These are phyloP conservation scores for Zaprionus davidi DNA, from an alignment of 1,140 invertebrate species.

Conservation along the genomic window DNA sequence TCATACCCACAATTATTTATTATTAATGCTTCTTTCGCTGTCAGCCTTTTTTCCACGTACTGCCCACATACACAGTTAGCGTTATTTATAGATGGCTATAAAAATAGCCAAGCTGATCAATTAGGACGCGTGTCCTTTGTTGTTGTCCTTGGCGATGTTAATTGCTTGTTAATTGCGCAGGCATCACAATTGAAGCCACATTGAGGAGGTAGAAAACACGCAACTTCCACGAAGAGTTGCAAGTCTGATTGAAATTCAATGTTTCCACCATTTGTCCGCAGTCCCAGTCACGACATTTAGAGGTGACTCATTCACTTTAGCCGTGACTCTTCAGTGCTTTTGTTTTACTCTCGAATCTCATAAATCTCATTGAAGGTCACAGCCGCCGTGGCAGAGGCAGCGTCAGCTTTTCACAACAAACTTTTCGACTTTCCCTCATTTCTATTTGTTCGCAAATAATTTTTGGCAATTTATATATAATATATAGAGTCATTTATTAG, in stretches of 20 bases:
- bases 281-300: neutral
- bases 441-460: conserved; percentile 8
- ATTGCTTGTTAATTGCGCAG: conserved; percentile 65
- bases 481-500: neutral
- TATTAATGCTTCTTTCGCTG: neutral
- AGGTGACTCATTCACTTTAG: conserved; percentile 23
- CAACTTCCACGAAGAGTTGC: conserved; percentile 30
- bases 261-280: neutral
- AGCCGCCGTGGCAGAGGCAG: neutral
- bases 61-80: neutral
- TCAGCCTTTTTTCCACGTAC: conserved; percentile 6
- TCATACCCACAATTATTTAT: neutral
- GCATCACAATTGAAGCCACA: conserved; percentile 35
- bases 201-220: conserved; percentile 41
- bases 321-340: conserved; percentile 19
- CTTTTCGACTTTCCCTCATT: conserved; percentile 7
- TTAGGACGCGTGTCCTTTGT: conserved; percentile 8
- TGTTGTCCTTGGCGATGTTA: conserved; percentile 15
- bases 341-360: conserved; percentile 3
- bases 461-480: neutral
- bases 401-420: conserved; percentile 23
- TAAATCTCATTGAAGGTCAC: conserved; percentile 43
- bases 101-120: conserved; percentile 23
- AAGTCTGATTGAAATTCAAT: conserved; percentile 25
- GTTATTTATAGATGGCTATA: conserved; percentile 20